These are phyloP conservation scores for Antedon mediterranea DNA, from an alignment of 53 echinoderm and acorn worm genomes.

Conservation along the genomic window DNA sequence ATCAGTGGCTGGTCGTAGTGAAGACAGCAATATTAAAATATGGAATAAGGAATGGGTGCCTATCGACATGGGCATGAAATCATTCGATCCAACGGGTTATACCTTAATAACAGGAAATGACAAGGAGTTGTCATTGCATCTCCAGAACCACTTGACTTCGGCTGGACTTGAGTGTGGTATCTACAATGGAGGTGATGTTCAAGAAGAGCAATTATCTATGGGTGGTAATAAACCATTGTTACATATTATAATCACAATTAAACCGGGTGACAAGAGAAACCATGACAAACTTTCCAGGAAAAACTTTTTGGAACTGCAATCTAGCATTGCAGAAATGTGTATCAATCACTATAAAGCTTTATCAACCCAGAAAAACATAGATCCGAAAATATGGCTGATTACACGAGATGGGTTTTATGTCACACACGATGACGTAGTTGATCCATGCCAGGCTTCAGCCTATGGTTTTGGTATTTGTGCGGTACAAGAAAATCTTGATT, in stretches of 20 bases:
- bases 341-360: not conserved
- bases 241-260: not conserved
- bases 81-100: not conserved
- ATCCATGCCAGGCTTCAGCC: not conserved
- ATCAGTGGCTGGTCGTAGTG: not conserved
- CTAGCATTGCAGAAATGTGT: not conserved
- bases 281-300: not conserved
- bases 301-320: not conserved
- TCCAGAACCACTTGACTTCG: not conserved
- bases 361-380: too few relatives aligned
- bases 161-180: not conserved
- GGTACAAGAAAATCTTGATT: not conserved
- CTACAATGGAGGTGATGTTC: too few relatives aligned
- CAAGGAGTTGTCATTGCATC: not conserved
- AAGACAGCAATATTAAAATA: not conserved
- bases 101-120: not conserved
- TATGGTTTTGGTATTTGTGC: not conserved
- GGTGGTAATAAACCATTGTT: too few relatives aligned
- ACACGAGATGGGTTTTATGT: not conserved
- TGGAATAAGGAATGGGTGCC: not conserved
- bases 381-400: not conserved
- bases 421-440: not conserved
- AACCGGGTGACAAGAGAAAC: not conserved
- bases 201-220: not conserved
- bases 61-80: not conserved